Base-by-base conservation (phyloP, 1,140 invertebrate genomes). In the Lepidurus arcticus region DNA sequence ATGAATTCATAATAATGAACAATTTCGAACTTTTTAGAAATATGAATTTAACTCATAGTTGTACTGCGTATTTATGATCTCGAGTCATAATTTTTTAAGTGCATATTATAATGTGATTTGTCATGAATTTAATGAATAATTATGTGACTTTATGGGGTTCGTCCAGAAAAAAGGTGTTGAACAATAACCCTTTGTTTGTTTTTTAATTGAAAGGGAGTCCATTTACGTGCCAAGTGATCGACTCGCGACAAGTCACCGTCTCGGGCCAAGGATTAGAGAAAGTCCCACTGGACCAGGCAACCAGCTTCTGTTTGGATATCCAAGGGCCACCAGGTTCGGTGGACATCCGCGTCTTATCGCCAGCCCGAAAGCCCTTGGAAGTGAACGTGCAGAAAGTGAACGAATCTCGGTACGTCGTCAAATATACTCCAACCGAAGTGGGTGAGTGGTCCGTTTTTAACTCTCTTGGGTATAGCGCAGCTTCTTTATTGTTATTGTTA, bases 341-440 rank as follows among this genome's bases (percentile, higher is more conserved):
- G 0, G 89, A 89, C 2, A 92, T 96, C 4, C 92, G 92, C 82
- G 91, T 94, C 73, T 86, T 92, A 42, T 92, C 91, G 73, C 93
- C 91, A 7, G 91, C 90, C 7, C 87, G 81, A 44, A 81, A 81
- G 77, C 44, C 74, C 24, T 78, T 83, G 26, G 81, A 80, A 73
- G 80, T 80, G 24, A 79, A 80, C 11, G 81, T 82, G 76, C 81
- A 82, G 77, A 75, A 80, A 73, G 81, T 81, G 42, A 80, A 81
- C 34, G 82, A 84, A 73, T 81, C 83, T 9, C 85, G 87, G 78
- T 89, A 88, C 81, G 87, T 87, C 77, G 90, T 94, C 9, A 90
- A 91, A 76, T 97, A 97, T 82, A 93, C 93, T 7, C 94, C 95
- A 8, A 89, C 91, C 78, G 93, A 95, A 85, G 95, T 97, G 79